phyloP scores from a whole-genome alignment of 2,888 invertebrate species.

The Chymomyza caudatula region DNA sequence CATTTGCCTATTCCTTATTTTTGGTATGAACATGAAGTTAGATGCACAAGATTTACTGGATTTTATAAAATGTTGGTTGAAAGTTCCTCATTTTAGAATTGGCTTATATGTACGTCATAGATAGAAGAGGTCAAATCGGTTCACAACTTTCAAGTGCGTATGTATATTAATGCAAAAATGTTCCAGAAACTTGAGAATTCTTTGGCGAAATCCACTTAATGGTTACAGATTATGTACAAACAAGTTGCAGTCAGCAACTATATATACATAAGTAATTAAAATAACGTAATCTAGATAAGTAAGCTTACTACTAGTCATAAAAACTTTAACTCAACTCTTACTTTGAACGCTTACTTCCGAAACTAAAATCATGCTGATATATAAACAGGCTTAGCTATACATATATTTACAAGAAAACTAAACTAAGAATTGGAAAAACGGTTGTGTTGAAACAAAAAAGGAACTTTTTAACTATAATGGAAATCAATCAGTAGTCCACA shows the following conservation, averaged over 20 bases:
- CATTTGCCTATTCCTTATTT: no score
- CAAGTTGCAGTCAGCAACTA: neutral
- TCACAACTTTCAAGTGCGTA: no score
- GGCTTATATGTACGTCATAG: no score
- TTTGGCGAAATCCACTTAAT: neutral
- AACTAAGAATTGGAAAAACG: slow-evolving; percentile 55
- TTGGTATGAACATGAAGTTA: no score
- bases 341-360: neutral
- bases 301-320: neutral
- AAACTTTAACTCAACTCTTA: neutral
- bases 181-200: no score
- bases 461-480: neutral
- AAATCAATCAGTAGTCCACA: slow-evolving; percentile 25
- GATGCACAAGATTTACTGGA: no score
- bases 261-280: neutral
- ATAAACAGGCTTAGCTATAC: neutral
- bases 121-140: no score
- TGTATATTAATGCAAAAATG: no score
- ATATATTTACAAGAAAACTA: no score
- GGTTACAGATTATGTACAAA: neutral
- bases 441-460: slow-evolving; percentile 45
- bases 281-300: neutral
- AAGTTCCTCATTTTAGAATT: no score
- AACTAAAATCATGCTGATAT: neutral
- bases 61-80: no score